phyloP scores from a whole-genome alignment of 2,113 vertebrate species.

The Hemichromis elongatus region DNA sequence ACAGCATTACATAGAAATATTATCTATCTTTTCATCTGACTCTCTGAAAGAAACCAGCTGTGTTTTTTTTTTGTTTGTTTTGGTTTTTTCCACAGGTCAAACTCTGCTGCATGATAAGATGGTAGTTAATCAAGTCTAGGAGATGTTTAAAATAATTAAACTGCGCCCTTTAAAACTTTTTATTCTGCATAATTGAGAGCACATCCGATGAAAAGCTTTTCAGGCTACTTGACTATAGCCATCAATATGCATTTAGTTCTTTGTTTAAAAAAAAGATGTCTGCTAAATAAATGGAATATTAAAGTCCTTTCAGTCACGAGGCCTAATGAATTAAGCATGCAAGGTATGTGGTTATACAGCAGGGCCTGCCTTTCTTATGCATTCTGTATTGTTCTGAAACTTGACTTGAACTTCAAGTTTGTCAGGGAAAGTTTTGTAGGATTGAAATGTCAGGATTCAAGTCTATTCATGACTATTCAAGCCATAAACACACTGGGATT shows the following conservation, averaged over 20 bases:
- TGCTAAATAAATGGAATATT: not conserved
- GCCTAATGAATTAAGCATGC: not conserved
- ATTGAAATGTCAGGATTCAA: not conserved
- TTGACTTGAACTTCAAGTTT: not conserved
- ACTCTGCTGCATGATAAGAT: not conserved
- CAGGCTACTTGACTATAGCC: accelerated
- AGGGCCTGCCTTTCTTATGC: not conserved
- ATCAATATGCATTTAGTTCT: not conserved
- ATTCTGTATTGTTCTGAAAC: not conserved
- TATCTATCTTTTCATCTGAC: not conserved
- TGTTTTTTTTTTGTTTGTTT: accelerated
- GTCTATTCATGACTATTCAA: not conserved
- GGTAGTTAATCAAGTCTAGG: not conserved
- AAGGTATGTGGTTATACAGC: not conserved
- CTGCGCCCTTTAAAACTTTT: not conserved
- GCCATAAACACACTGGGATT: not conserved
- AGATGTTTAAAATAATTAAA: not conserved
- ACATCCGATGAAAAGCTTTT: not conserved
- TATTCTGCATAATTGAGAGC: not conserved
- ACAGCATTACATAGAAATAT: not conserved
- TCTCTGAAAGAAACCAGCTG: not conserved
- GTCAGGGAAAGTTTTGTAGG: not conserved
- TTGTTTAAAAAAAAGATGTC: not conserved
- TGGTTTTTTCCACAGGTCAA: not conserved
- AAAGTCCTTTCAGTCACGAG: not conserved